A percentile compares a stretch with the other conserved stretches of the same genome.
These are phyloP conservation scores for Proctacanthus coquilletti DNA, from an alignment of 1,140 invertebrate species.

Conservation along the genomic window DNA sequence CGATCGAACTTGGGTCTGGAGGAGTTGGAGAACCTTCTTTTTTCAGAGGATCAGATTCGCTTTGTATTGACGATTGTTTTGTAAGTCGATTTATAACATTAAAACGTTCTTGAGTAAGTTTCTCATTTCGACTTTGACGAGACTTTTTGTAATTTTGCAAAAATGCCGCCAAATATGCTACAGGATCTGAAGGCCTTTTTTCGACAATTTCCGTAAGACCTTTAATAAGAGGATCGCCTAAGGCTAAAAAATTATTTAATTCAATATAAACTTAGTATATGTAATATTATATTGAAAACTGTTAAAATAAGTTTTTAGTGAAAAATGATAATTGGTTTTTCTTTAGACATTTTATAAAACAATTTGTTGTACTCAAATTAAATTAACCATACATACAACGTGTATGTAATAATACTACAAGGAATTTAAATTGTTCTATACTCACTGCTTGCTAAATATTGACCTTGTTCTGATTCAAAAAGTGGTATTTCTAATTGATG, in stretches of 20 bases:
- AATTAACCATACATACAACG: slow-evolving; percentile 3
- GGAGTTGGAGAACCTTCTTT: neutral
- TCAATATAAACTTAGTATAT: too few relatives aligned
- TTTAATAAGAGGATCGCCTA: slow-evolving; percentile 74
- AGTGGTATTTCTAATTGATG: slow-evolving; percentile 50
- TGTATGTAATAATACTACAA: too few relatives aligned
- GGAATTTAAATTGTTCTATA: slow-evolving; percentile 7
- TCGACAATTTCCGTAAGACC: slow-evolving; percentile 72
- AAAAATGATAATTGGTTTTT: too few relatives aligned
- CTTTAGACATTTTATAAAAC: too few relatives aligned
- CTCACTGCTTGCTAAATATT: slow-evolving; percentile 66
- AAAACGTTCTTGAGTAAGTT: too few relatives aligned
- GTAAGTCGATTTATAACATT: too few relatives aligned
- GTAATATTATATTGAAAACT: too few relatives aligned
- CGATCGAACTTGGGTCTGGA: too few relatives aligned
- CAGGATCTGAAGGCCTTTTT: slow-evolving; percentile 62
- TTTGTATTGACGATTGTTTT: slow-evolving; percentile 3
- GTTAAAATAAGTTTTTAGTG: too few relatives aligned
- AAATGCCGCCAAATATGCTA: slow-evolving; percentile 66
- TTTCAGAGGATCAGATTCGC: slow-evolving; percentile 5
- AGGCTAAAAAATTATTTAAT: slow-evolving; percentile 41
- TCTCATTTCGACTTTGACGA: too few relatives aligned
- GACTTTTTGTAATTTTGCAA: slow-evolving; percentile 56
- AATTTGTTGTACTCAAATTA: too few relatives aligned
- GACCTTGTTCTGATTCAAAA: slow-evolving; percentile 65